phyloP scores from a whole-genome alignment of 2,888 invertebrate species.

The Boloria selene region DNA sequence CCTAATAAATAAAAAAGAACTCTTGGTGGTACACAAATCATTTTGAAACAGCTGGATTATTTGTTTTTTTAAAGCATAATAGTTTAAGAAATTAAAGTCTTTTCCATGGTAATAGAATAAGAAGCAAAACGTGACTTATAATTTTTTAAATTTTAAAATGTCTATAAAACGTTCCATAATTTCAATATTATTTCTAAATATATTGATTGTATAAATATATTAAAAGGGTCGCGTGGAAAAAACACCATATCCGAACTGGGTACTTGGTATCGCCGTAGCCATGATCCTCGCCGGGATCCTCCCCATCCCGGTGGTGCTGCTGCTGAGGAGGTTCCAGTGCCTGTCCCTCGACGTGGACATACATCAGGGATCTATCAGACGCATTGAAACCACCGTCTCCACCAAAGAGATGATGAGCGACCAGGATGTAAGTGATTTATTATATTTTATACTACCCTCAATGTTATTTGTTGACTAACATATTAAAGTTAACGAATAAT shows the following conservation, averaged over 20 bases:
- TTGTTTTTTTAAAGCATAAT: too few relatives aligned
- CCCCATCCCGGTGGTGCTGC: conserved; percentile 93
- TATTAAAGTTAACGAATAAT: too few relatives aligned
- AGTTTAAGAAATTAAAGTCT: too few relatives aligned
- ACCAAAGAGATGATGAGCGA: conserved; percentile 98
- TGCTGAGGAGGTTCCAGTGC: conserved; percentile 94
- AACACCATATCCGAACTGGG: conserved; percentile 91
- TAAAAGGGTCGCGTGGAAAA: conserved; percentile 86
- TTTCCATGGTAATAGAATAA: too few relatives aligned
- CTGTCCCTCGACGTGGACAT: conserved; percentile 94
- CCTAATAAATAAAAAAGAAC: too few relatives aligned
- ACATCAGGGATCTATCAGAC: conserved; percentile 94
- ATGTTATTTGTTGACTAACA: background rate
- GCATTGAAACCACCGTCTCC: conserved; percentile 95
- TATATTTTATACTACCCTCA: background rate
- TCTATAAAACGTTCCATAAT: too few relatives aligned
- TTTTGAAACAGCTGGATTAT: too few relatives aligned
- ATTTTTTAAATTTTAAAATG: too few relatives aligned
- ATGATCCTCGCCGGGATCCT: conserved; percentile 91
- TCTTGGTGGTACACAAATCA: too few relatives aligned
- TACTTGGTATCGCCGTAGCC: conserved; percentile 87
- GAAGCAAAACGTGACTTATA: too few relatives aligned
- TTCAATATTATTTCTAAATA: too few relatives aligned
- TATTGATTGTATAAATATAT: background rate
- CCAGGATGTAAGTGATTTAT: conserved; percentile 89